Evolutionary conservation across 2,797 vertebrate species (phyloP), one percentile per base, ranked within the genome.

Genomic region (Acipenser ruthenus): DNA sequence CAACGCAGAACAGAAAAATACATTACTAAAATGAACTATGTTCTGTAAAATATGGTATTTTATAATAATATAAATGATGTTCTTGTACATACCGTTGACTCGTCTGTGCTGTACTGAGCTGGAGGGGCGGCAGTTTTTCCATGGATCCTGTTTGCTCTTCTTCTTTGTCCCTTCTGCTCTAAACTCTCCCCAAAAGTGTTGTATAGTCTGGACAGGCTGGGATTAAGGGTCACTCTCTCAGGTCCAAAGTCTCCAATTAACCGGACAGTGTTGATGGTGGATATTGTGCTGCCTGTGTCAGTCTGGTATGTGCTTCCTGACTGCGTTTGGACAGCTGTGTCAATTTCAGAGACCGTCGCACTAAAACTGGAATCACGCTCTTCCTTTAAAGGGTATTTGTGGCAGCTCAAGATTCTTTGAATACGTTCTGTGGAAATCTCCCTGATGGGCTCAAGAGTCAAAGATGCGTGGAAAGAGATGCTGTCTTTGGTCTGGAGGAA

Each of bases 241-340:
- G 74, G 81, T 0, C 93, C 93, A 1, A 96, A 97, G 37, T 84
- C 93, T 8, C 82, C 69, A 53, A 94, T 63, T 74, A 97, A 77
- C 7, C 93, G 82, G 49, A 83, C 88, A 0, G 94, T 96, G 79
- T 97, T 91, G 3, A 98, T 88, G 7, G 90, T 93, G 72, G 95
- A 96, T 58, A 82, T 0, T n/a, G 83, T 81, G 66, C 89, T 89
- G 74, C 87, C 87, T 0, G 78, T 83, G n/a, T 86, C 82, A 0
- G 71, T 67, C 53, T 70, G 50, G 1, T 69, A 56, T 13, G 68
- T 37, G 1, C 53, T 69, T 8, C 82, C 83, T 15, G 64, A 66
- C 50, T 85, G 82, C 0, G 77, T 66, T 6, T 61, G 80, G 8
- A 73, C 73, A 2, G 67, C 60, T 0, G 6, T 9, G 12, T 84